phyloP scores from a whole-genome alignment of 2,888 invertebrate genomes.

The Orthosia cruda region DNA sequence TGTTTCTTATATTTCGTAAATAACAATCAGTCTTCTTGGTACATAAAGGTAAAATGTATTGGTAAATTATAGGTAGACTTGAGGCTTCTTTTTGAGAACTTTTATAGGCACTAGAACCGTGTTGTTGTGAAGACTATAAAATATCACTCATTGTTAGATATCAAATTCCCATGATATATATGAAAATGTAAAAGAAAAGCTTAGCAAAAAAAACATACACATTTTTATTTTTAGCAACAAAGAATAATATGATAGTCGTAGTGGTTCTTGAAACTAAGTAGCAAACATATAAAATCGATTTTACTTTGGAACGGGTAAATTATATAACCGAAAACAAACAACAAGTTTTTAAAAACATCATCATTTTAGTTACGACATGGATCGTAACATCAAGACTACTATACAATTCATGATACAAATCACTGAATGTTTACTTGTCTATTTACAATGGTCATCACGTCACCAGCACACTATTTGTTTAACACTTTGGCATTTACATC shows the following conservation, averaged over 20 bases:
- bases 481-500: constrained; percentile 20
- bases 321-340: neutral
- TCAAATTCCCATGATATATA: neutral
- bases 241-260: neutral
- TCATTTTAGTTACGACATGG: too few relatives aligned
- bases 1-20: neutral
- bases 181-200: too few relatives aligned
- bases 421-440: neutral
- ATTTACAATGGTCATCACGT: constrained; percentile 7
- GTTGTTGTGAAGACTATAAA: neutral
- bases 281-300: neutral
- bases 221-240: neutral
- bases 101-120: neutral
- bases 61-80: too few relatives aligned
- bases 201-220: neutral
- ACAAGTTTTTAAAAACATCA: neutral
- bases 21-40: neutral
- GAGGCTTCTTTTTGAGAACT: neutral
- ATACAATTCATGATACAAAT: neutral
- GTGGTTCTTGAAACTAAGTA: neutral
- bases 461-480: constrained; percentile 1
- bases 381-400: neutral
- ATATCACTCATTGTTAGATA: neutral
- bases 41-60: neutral
- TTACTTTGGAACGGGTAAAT: neutral